Base-by-base conservation (phyloP, 2,113 vertebrate species). In the Hemiscyllium ocellatum region DNA sequence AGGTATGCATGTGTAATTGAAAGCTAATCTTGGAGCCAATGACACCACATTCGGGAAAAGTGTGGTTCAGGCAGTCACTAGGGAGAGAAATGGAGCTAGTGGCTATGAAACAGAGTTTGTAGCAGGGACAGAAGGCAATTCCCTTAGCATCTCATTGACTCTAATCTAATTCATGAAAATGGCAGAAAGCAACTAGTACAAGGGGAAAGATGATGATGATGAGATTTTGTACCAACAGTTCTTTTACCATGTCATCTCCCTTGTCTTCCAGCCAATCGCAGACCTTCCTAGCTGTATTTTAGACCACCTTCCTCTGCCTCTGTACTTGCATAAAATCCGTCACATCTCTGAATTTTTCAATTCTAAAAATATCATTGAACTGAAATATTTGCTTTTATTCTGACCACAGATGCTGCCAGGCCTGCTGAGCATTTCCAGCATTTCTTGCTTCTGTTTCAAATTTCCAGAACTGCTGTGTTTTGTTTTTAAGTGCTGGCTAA, bases 111-210 rank as follows among this genome's bases (percentile, higher is more conserved):
- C 29, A 72, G 72, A 72, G 29, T 76, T 76, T 76, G 29, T 10
- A 76, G 29, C 10, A 33, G 72, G 72, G 29, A 76, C 72, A 8
- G 33, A 33, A 76, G 29, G 33, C 80, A 61, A 4, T 52, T 26
- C 56, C 22, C 37, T 8, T 29, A 26, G 22, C 26, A 33, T 61
- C 24, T 61, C 50, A 56, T 1, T 56, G 24, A 47, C 42, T 19
- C 37, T 83, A 37, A 47, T 42, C 80, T 19, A 20, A 90, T 90
- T 90, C 86, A 90, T 90, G 86, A 90, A 29, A 90, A 90, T 61
- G 29, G 87, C 72, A 69, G 3, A 19, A 69, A 69, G 68, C 3
- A 69, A 22, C 19, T 69, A 0, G 68, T 69, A n/a, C 72, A 76
- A 76, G 29, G 10, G 8, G 24, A 76, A 76, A 76, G 8, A 33